Conservation (phyloP, 2,888 invertebrate species). For the Adelognathus sp. region DNA sequence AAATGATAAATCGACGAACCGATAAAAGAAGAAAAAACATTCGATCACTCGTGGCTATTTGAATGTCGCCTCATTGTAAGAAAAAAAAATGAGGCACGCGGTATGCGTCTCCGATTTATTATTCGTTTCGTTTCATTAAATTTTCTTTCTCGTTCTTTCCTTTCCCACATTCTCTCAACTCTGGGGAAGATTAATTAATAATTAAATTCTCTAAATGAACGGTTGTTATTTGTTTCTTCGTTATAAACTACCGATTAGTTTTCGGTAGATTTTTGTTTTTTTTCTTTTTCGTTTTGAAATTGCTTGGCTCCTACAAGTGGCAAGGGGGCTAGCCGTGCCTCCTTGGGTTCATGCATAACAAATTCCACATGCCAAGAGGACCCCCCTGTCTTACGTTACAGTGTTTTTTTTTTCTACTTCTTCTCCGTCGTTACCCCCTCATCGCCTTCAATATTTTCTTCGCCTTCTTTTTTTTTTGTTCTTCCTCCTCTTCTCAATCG, state of each 20-base stretch:
- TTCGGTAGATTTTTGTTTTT: slow-evolving; percentile 79
- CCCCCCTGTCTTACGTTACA: slow-evolving; percentile 69
- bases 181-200: slow-evolving; percentile 69
- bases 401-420: slow-evolving; percentile 48
- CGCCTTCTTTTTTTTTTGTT: slow-evolving; percentile 41
- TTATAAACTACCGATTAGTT: slow-evolving; percentile 82
- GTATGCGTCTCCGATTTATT: slow-evolving; percentile 64
- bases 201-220: slow-evolving; percentile 77
- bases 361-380: slow-evolving; percentile 81
- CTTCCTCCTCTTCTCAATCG: slow-evolving; percentile 58
- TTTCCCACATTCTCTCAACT: slow-evolving; percentile 58
- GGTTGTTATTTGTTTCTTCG: slow-evolving; percentile 81
- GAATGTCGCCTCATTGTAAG: slow-evolving; percentile 49
- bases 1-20: slow-evolving; percentile 64
- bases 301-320: slow-evolving; percentile 65
- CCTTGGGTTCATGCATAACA: slow-evolving; percentile 81
- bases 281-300: slow-evolving; percentile 54
- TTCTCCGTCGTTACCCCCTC: slow-evolving; percentile 58
- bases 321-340: slow-evolving; percentile 77
- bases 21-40: slow-evolving; percentile 56
- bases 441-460: slow-evolving; percentile 17
- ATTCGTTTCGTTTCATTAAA: slow-evolving; percentile 50
- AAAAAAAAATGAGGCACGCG: slow-evolving; percentile 65
- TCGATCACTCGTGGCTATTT: slow-evolving; percentile 61
- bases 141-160: slow-evolving; percentile 60